Evolutionary conservation across 2,888 invertebrate genomes (phyloP).

Genomic region (Melanchra persicariae): DNA sequence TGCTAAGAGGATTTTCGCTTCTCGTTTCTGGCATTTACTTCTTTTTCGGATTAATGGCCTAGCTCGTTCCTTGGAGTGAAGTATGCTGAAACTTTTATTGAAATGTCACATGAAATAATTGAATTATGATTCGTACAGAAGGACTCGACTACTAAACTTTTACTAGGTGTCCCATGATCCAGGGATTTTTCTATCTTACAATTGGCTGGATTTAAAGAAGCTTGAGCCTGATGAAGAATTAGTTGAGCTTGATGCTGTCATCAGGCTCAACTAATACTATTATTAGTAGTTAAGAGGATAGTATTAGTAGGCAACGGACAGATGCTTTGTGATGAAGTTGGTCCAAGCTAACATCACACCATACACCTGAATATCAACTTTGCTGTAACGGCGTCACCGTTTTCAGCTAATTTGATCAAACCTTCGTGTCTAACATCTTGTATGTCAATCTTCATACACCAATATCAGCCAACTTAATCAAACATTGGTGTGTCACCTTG

Average conservation of each 20-base stretch:
- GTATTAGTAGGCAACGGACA: not conserved
- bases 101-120: not conserved
- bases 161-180: not conserved
- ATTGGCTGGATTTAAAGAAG: not conserved
- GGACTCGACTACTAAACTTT: not conserved
- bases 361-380: not conserved
- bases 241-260: too few relatives aligned
- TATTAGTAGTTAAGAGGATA: too few relatives aligned
- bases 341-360: not conserved
- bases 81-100: conserved; percentile 1
- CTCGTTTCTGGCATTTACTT: conserved; percentile 6
- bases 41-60: not conserved
- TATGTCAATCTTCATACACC: not conserved
- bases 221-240: not conserved
- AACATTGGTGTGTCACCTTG: not conserved
- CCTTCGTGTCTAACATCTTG: not conserved
- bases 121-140: not conserved
- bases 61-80: not conserved
- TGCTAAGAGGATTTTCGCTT: conserved; percentile 30
- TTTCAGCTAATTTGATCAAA: not conserved
- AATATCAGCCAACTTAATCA: not conserved
- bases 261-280: too few relatives aligned
- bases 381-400: too few relatives aligned
- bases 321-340: not conserved
- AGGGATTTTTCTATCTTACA: not conserved